Base-by-base conservation (phyloP, 1,140 invertebrate genomes). In the Sinonovacula constricta region DNA sequence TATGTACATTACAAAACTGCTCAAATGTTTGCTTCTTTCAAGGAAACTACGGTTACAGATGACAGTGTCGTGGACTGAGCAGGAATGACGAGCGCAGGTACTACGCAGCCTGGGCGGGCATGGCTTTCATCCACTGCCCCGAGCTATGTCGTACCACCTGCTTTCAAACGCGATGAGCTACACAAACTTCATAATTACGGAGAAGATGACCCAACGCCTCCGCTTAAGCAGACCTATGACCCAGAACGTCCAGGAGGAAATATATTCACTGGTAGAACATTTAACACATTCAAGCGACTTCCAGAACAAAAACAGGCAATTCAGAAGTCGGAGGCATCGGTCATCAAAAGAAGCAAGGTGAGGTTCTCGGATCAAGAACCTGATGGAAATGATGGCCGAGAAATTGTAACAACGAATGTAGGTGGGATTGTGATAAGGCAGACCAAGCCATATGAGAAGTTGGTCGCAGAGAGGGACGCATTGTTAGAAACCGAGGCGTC, bases 101-200 rank as follows among this genome's bases (percentile, higher is more conserved):
- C 72, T 0, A 76, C 72, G 10, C 10, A 65, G n/a, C 72, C 72
- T 3, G 72, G 72, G 33, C 62, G 72, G 24, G 31, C 72, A 10
- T 76, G 62, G 62, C 28, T 76, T 12, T 76, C 72, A 4, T 76
- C 72, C 3, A 76, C 66, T 36, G 62, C 72, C 0, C 72, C 72
- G 22, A 76, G 59, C 22, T 66, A 39, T 30, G 62, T 65, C 2
- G 36, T 54, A 10, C 62, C 26, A 24, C 72, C 72, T 3, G 28
- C 5, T 15, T 31, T 63, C 18, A 31, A 33, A 54, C 53, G 54
- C 14, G n/a, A n/a, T n/a, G n/a, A n/a, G n/a, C n/a, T n/a, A n/a
- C n/a, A n/a, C n/a, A n/a, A n/a, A n/a, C n/a, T n/a, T n/a, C n/a
- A n/a, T n/a, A n/a, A n/a, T n/a, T n/a, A n/a, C n/a, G 62, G 51